Percentiles rank a stretch among this genome's conserved stretches.
Conservation (phyloP, 2,113 vertebrate species). For the Piliocolobus tephrosceles region DNA sequence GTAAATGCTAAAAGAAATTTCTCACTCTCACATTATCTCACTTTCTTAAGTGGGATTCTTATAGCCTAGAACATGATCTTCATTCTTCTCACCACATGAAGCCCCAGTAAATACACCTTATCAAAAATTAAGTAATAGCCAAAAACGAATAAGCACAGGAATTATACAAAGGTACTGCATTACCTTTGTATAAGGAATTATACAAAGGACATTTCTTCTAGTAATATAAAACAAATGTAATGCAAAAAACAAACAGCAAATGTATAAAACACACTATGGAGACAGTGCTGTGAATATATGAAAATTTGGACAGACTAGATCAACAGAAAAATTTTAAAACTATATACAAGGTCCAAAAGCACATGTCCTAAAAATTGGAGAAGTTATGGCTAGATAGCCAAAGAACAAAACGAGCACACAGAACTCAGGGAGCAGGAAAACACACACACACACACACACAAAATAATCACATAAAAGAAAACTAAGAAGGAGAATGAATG, state of each 20-base stretch:
- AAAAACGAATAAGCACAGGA: not conserved
- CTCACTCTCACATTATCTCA: not conserved
- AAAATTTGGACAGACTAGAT: not conserved
- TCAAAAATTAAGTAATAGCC: not conserved
- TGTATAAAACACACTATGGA: not conserved
- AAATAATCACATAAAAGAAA: not conserved
- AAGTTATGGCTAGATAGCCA: not conserved
- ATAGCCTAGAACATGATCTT: not conserved
- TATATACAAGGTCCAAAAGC: not conserved
- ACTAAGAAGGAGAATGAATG: not conserved
- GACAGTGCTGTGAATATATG: not conserved
- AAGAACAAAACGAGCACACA: not conserved
- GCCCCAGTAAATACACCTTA: not conserved
- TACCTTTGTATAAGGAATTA: not conserved
- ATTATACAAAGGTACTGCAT: not conserved
- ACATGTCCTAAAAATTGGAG: not conserved
- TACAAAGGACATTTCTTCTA: not conserved
- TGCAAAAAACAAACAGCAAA: not conserved
- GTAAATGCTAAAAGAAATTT: not conserved
- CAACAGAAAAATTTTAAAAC: not conserved
- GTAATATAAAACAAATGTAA: not conserved
- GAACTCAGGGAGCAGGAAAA: not conserved
- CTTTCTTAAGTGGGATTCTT: not conserved
- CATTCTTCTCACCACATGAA: not conserved
- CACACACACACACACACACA: too few species aligned